Base-by-base conservation (phyloP, 2,888 invertebrate species). In the Tuberolachnus salignus region DNA sequence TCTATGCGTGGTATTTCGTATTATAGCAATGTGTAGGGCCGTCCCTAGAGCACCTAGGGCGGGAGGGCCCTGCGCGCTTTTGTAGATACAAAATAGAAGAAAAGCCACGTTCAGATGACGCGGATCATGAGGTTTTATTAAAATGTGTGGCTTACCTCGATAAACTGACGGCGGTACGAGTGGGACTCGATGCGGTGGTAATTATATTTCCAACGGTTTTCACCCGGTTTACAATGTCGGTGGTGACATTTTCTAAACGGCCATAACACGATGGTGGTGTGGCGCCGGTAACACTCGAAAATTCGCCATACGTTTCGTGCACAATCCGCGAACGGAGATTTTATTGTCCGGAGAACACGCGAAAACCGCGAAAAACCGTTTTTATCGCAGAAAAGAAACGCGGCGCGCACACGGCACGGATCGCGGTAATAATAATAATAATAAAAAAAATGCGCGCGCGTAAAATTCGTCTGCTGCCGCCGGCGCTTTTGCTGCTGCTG, bases 291-390 rank as follows among this genome's bases (percentile, higher is more conserved):
- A 23, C 6, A 16, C 46, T 49, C 49, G 34, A 49, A 61, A 72
- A 72, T 72, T 72, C 59, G 72, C 49, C 49, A 61, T 72, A 34
- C 59, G 72, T 72, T 61, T 19, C n/a, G 51, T 44, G 11, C 1
- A 49, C 16, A 19, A 63, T 11, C 21, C 8, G 16, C 23, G 6
- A 70, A 55, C n/a, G 8, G 3, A 1, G n/a, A 69, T n/a, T n/a
- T n/a, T n/a, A n/a, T n/a, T n/a, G n/a, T 2, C 16, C 49, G 2
- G n/a, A 1, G 13, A 8, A n/a, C 23, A 51, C 26, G 51, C 53
- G 34, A 34, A 16, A 3, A 16, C 26, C 34, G 34, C 11, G n/a
- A 26, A 42, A 61, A 13, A 46, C 46, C 10, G 46, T 46, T 8
- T 4, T 10, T 61, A 10, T 16, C 3, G n/a, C 14, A 42, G n/a